phyloP scores from a whole-genome alignment of 2,888 invertebrate species.

The Mylabris sibirica region DNA sequence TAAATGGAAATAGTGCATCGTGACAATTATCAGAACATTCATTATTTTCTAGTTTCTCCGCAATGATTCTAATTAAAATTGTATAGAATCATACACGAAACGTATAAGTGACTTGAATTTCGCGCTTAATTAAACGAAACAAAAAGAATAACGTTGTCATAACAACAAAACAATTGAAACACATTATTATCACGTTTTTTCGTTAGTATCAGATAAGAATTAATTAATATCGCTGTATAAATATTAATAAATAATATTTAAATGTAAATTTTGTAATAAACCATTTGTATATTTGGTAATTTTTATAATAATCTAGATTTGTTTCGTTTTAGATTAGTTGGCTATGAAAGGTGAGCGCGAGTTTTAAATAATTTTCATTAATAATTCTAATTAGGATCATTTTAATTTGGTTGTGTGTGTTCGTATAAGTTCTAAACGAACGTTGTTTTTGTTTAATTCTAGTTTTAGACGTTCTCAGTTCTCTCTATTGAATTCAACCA shows the following conservation, averaged over 20 bases:
- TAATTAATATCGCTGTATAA: background rate
- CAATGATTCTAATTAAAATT: background rate
- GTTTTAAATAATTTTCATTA: background rate
- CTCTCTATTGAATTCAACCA: background rate
- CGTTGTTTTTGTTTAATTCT: background rate
- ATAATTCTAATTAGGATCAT: too few relatives aligned
- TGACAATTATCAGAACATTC: constrained; percentile 7
- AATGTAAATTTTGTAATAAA: background rate
- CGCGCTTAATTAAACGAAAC: background rate
- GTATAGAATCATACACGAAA: background rate
- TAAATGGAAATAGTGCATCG: background rate
- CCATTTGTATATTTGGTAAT: background rate
- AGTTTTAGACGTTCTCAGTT: background rate
- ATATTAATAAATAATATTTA: background rate
- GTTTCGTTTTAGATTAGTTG: background rate
- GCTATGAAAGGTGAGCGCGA: background rate
- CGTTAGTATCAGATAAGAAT: background rate
- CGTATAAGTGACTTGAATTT: background rate
- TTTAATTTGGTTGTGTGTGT: too few relatives aligned
- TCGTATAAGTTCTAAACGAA: too few relatives aligned
- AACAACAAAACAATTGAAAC: background rate
- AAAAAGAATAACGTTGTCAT: background rate
- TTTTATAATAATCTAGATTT: background rate
- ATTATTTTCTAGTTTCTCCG: background rate
- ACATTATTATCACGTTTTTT: background rate